These are phyloP conservation scores for Stenotaenia linearis DNA, from an alignment of 2,888 invertebrate genomes.

Conservation along the genomic window DNA sequence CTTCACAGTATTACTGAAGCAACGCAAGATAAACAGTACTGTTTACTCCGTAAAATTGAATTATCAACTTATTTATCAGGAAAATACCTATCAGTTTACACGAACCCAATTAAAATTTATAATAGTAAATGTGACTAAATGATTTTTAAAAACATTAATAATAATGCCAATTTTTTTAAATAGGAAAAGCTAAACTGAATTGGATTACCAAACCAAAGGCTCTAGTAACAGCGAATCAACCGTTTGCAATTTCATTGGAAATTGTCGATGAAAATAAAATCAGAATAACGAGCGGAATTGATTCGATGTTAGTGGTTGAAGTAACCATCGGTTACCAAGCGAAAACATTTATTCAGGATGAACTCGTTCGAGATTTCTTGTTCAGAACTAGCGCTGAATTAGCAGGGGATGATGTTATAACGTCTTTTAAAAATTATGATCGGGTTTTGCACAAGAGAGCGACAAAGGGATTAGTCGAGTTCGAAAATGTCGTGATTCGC, in stretches of 20 bases:
- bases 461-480: not conserved
- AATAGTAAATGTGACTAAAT: not conserved
- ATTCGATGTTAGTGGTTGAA: not conserved
- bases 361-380: not conserved
- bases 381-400: not conserved
- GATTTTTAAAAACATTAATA: not conserved
- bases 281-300: not conserved
- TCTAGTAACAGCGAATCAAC: not conserved
- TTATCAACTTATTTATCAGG: not conserved
- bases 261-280: not conserved
- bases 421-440: constrained; percentile 6
- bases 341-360: not conserved
- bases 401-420: constrained; percentile 4
- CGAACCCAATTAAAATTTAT: not conserved
- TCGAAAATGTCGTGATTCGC: not conserved
- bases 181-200: not conserved
- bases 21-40: not conserved
- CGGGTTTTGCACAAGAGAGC: not conserved
- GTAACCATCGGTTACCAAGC: not conserved
- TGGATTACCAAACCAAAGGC: not conserved
- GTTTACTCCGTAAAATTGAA: not conserved
- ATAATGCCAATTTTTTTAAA: not conserved
- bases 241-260: not conserved
- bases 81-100: not conserved
- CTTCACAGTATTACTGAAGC: not conserved